Conservation (phyloP, 2,888 invertebrate species). For the Tetragnatha montana region DNA sequence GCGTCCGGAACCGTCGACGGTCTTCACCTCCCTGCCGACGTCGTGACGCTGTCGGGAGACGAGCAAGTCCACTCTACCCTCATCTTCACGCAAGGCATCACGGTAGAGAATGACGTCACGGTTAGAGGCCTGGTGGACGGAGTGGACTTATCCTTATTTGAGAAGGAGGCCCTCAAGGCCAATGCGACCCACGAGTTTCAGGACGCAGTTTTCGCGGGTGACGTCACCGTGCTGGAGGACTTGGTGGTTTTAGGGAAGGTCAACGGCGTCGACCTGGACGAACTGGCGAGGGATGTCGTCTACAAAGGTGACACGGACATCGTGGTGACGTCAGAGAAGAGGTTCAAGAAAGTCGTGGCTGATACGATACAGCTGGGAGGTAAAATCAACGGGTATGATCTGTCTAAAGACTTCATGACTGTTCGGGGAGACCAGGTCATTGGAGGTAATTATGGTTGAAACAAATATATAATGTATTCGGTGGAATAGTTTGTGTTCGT, state of each 20-base stretch:
- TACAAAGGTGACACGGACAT: slow-evolving; percentile 45
- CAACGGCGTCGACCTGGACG: slow-evolving; percentile 51
- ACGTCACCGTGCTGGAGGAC: slow-evolving; percentile 48
- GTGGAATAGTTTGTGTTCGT: too few relatives aligned
- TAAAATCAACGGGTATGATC: slow-evolving; percentile 62
- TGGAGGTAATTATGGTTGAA: slow-evolving; percentile 32
- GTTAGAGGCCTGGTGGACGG: slow-evolving; percentile 64
- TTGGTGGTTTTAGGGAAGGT: slow-evolving; percentile 41
- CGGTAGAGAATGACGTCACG: slow-evolving; percentile 42
- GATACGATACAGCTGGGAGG: slow-evolving; percentile 16
- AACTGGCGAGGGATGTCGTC: slow-evolving; percentile 49
- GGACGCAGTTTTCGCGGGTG: slow-evolving; percentile 58
- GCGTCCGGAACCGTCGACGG: slow-evolving; percentile 61
- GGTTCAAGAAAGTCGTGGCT: slow-evolving; percentile 45
- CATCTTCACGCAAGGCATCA: slow-evolving; percentile 56
- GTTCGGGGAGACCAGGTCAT: slow-evolving; percentile 57
- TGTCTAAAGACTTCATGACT: slow-evolving; percentile 55
- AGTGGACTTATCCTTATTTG: slow-evolving; percentile 59
- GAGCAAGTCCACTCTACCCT: slow-evolving; percentile 49
- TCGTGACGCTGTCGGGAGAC: slow-evolving; percentile 59
- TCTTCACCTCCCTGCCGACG: slow-evolving; percentile 60
- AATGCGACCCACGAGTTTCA: slow-evolving; percentile 51
- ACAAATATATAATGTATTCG: background rate
- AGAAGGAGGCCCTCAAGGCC: slow-evolving; percentile 48
- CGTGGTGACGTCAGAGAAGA: slow-evolving; percentile 57